phyloP scores from a whole-genome alignment of 2,888 invertebrate genomes.

The Tetramorium bicarinatum region DNA sequence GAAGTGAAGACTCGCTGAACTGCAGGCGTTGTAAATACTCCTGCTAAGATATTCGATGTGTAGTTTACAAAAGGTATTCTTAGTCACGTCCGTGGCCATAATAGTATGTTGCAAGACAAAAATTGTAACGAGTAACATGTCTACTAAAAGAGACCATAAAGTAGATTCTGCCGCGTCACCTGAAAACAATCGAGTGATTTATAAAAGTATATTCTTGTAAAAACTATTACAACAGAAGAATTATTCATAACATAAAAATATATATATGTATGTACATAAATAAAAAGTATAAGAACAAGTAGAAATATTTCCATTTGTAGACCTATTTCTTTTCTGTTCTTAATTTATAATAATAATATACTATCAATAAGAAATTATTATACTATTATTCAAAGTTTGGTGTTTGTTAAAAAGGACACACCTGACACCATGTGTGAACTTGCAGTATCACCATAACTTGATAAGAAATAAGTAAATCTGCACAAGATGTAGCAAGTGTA shows the following conservation, averaged over 20 bases:
- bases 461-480: conserved; percentile 88
- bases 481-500: conserved; percentile 87
- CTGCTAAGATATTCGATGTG: conserved; percentile 84
- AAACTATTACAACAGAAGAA: conserved; percentile 51
- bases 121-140: conserved; percentile 87
- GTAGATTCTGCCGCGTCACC: conserved; percentile 80
- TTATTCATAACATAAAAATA: background rate
- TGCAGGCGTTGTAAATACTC: conserved; percentile 80
- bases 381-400: background rate
- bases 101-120: conserved; percentile 89
- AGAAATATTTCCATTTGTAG: too few species aligned
- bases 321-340: background rate
- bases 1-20: conserved; percentile 86
- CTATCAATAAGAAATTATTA: background rate
- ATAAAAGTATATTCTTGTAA: conserved; percentile 80
- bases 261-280: background rate
- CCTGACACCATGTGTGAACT: background rate
- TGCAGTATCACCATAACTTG: conserved; percentile 85
- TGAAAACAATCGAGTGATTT: conserved; percentile 54
- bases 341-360: background rate
- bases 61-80: conserved; percentile 85
- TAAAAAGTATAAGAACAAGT: background rate
- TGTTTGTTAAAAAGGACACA: background rate
- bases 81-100: conserved; percentile 87
- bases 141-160: conserved; percentile 85